Evolutionary conservation across 2,113 vertebrate genomes (phyloP).

Genomic region (Crotalus horridus): DNA sequence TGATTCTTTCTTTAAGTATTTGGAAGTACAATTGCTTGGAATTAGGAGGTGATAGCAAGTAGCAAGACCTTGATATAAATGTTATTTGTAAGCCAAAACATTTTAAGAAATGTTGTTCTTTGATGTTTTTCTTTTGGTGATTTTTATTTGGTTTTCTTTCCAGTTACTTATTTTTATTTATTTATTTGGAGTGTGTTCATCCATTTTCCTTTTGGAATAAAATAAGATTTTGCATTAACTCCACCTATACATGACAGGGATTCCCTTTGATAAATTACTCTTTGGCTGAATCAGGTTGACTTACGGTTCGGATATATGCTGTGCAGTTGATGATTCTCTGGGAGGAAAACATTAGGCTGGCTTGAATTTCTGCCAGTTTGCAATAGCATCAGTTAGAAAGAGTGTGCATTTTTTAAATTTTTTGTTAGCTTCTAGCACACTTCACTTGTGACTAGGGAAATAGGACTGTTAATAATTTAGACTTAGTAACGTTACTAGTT

Average conservation of each 20-base stretch:
- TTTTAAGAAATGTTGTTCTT: conserved; percentile 1
- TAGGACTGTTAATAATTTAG: background rate
- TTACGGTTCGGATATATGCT: background rate
- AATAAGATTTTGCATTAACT: conserved; percentile 1
- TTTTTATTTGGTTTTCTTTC: background rate
- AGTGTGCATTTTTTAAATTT: background rate
- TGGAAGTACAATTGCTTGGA: conserved; percentile 76
- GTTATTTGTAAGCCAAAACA: conserved; percentile 59
- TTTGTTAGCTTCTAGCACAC: background rate
- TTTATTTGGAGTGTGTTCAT: conserved; percentile 30
- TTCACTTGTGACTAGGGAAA: background rate
- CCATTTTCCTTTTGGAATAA: conserved; percentile 22
- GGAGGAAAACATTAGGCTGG: conserved; percentile 8
- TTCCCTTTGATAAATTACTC: conserved; percentile 14
- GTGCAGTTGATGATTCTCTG: background rate
- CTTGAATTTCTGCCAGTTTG: background rate
- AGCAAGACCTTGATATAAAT: conserved; percentile 73
- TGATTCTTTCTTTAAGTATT: conserved; percentile 69
- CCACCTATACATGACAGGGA: conserved; percentile 21
- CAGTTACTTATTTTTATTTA: conserved; percentile 16
- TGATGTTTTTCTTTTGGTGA: conserved; percentile 32
- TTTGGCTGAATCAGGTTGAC: conserved; percentile 23
- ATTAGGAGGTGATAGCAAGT: conserved; percentile 69
- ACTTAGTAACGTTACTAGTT: background rate
- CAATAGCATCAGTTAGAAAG: rapidly evolving